These are phyloP conservation scores for Epistrophe grossulariae DNA, from an alignment of 2,888 invertebrate genomes.

Conservation along the genomic window DNA sequence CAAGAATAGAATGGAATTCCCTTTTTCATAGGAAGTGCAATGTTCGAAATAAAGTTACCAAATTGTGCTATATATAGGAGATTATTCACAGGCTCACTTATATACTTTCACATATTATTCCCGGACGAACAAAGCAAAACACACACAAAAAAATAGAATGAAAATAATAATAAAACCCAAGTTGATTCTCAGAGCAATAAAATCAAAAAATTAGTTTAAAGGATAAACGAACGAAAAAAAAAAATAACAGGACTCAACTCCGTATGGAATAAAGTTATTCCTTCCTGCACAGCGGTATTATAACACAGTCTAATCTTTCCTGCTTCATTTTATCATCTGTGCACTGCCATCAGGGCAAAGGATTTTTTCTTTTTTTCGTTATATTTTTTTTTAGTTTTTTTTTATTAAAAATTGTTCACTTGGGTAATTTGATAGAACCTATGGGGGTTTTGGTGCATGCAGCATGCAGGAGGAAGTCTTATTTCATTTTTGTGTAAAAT, in stretches of 20 bases:
- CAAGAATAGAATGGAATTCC: conserved; percentile 3
- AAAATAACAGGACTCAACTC: conserved; percentile 33
- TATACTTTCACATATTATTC: neutral
- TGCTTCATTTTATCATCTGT: conserved; percentile 44
- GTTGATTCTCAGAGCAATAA: conserved; percentile 42
- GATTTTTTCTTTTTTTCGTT: conserved; percentile 28
- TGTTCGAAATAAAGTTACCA: conserved; percentile 67
- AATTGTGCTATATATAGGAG: conserved; percentile 37
- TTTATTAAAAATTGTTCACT: conserved; percentile 42
- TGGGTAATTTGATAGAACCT: neutral
- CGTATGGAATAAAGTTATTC: conserved; percentile 60
- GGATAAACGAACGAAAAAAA: conserved; percentile 17
- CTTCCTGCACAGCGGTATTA: conserved; percentile 40
- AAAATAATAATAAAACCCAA: conserved; percentile 32
- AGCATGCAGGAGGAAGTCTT: conserved; percentile 3
- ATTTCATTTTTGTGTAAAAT: conserved; percentile 33
- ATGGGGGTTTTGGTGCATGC: neutral
- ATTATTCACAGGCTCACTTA: conserved; percentile 20
- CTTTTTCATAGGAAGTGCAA: conserved; percentile 47
- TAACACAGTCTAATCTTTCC: conserved; percentile 54
- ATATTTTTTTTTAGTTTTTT: conserved; percentile 40
- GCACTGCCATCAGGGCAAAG: conserved; percentile 26
- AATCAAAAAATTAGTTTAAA: conserved; percentile 46
- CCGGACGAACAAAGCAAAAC: conserved; percentile 2
- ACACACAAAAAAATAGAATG: neutral